Conservation (phyloP, 1,140 invertebrate species). For the Scaptomyza pallida region DNA sequence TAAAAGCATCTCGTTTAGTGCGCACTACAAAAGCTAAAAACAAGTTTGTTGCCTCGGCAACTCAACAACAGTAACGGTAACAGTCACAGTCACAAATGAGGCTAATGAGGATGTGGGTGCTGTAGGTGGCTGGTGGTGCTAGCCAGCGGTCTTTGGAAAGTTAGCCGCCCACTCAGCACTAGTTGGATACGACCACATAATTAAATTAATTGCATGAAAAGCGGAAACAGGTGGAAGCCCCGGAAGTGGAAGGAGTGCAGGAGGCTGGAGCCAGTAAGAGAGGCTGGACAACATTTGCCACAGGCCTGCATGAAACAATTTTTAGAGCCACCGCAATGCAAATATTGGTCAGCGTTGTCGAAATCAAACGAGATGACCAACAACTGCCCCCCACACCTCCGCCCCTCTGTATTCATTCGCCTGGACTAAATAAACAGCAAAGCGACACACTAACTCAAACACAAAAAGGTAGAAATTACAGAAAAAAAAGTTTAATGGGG, state of each 20-base stretch:
- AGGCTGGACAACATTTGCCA: background rate
- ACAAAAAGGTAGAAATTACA: slow-evolving; percentile 18
- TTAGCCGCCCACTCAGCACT: slow-evolving; percentile 23
- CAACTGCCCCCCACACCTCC: background rate
- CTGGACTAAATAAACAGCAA: slow-evolving; percentile 25
- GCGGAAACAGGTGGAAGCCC: slow-evolving; percentile 31
- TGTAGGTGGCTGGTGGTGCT: too few species aligned
- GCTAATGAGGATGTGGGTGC: slow-evolving; percentile 32
- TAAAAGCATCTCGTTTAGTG: slow-evolving; percentile 64
- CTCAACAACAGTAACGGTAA: slow-evolving; percentile 6
- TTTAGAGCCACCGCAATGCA: slow-evolving; percentile 39
- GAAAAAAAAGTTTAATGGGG: background rate
- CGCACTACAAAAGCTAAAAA: slow-evolving; percentile 15
- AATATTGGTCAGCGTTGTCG: slow-evolving; percentile 40
- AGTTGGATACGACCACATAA: slow-evolving; percentile 74
- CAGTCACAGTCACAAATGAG: background rate
- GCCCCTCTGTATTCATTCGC: background rate
- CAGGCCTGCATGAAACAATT: slow-evolving; percentile 11
- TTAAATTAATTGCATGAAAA: slow-evolving; percentile 77
- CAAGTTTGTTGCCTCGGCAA: slow-evolving; percentile 24
- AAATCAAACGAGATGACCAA: slow-evolving; percentile 28
- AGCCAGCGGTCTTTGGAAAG: background rate
- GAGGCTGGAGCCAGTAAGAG: background rate
- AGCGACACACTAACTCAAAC: slow-evolving; percentile 17
- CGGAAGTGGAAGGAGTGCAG: background rate